Conservation (phyloP, 2,888 invertebrate genomes). For the Drosophila putrida region DNA sequence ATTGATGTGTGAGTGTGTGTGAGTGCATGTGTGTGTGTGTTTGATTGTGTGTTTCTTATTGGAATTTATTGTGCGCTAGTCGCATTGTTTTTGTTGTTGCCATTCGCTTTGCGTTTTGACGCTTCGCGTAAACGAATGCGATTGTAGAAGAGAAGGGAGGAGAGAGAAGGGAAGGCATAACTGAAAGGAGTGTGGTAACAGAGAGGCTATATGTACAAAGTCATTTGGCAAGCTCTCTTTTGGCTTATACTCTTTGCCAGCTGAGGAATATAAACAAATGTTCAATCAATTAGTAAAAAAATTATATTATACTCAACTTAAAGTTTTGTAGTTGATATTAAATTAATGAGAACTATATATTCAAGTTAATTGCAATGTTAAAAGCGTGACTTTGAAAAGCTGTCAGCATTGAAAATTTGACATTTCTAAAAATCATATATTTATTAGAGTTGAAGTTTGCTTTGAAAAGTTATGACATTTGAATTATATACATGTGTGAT, state of each 20-base stretch:
- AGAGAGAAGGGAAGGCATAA: not conserved
- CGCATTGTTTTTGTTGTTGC: slow-evolving; percentile 27
- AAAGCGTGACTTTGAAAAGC: not conserved
- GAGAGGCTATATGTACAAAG: slow-evolving; percentile 17
- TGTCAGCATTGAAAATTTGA: not conserved
- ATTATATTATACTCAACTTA: not conserved
- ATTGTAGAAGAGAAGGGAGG: not conserved
- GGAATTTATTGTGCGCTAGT: slow-evolving; percentile 62
- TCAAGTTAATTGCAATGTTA: not conserved
- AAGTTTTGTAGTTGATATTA: not conserved
- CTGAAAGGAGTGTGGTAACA: not conserved
- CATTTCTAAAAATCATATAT: not conserved
- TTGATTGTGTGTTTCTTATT: slow-evolving; percentile 46
- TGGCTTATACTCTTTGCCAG: slow-evolving; percentile 5
- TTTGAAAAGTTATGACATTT: no score
- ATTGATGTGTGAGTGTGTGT: slow-evolving; percentile 14
- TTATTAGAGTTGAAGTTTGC: no score
- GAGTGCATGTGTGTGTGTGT: slow-evolving; percentile 16
- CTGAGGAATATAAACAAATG: not conserved
- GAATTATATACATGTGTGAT: no score
- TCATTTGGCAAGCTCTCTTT: slow-evolving; percentile 14
- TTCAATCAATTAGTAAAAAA: not conserved
- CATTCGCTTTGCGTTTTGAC: slow-evolving; percentile 46
- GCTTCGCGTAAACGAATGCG: slow-evolving; percentile 18
- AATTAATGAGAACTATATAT: not conserved